phyloP scores from a whole-genome alignment of 2,888 invertebrate genomes.

The Tetanocera ferruginea region DNA sequence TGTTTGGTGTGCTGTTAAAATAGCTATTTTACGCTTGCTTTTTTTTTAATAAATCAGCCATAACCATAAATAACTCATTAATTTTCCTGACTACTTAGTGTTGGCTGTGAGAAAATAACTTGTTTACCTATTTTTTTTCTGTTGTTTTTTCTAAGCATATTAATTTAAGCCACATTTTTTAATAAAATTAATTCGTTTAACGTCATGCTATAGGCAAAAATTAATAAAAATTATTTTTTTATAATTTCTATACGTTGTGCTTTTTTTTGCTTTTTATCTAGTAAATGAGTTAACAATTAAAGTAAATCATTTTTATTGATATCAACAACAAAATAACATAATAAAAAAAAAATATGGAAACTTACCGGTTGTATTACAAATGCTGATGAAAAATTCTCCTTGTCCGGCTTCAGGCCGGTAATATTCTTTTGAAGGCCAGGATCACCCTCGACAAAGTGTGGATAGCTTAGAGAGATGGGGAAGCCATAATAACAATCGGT shows the following conservation, averaged over 20 bases:
- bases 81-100: no score
- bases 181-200: neutral
- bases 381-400: slow-evolving; percentile 76
- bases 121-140: neutral
- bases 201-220: neutral
- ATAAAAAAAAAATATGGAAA: slow-evolving; percentile 45
- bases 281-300: no score
- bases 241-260: no score
- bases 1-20: no score
- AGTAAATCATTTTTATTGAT: neutral
- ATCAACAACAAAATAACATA: no score
- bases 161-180: neutral
- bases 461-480: slow-evolving; percentile 89
- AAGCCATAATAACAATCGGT: slow-evolving; percentile 91
- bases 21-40: no score
- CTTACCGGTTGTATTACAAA: slow-evolving; percentile 86
- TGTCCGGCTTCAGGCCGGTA: slow-evolving; percentile 77
- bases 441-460: slow-evolving; percentile 86
- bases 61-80: neutral
- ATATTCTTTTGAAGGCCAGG: slow-evolving; percentile 75
- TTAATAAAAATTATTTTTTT: neutral
- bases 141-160: neutral
- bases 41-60: no score
- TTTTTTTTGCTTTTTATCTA: neutral
- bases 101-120: neutral